A percentile compares a stretch with the other conserved stretches of the same genome.
phyloP scores from a whole-genome alignment of 2,888 invertebrate species.

The Apoderus coryli region DNA sequence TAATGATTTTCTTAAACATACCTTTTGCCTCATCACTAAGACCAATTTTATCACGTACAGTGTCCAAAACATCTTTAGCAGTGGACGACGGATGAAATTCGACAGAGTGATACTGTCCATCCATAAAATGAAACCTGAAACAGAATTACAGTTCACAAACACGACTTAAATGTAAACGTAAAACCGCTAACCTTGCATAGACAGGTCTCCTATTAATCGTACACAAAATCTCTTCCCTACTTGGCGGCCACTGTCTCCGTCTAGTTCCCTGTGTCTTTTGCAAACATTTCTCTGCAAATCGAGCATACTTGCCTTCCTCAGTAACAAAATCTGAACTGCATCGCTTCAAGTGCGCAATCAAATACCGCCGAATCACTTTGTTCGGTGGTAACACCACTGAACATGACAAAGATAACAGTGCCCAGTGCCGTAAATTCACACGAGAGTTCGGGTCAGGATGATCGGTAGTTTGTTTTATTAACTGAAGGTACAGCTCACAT shows the following conservation, averaged over 20 bases:
- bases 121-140: constrained; percentile 85
- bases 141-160: too few species aligned
- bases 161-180: too few species aligned
- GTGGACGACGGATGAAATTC: constrained; percentile 93
- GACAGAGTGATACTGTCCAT: constrained; percentile 87
- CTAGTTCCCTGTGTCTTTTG: constrained; percentile 57
- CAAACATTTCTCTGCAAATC: constrained; percentile 81
- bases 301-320: constrained; percentile 88
- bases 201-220: constrained; percentile 83
- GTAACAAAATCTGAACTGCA: constrained; percentile 78
- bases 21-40: constrained; percentile 54
- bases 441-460: constrained; percentile 80
- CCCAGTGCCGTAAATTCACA: constrained; percentile 85
- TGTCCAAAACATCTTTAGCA: constrained; percentile 74
- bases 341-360: constrained; percentile 78
- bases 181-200: too few species aligned
- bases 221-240: constrained; percentile 82
- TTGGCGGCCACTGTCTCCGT: constrained; percentile 79
- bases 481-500: constrained; percentile 81
- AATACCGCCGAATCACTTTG: constrained; percentile 70
- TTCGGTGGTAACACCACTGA: constrained; percentile 77
- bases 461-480: constrained; percentile 84
- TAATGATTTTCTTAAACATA: too few species aligned
- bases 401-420: constrained; percentile 64
- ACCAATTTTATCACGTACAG: constrained; percentile 81